A percentile compares a stretch with the other conserved stretches of the same genome.
phyloP scores from a whole-genome alignment of 92 coral and sea anemone species.

The Porites divaricata region DNA sequence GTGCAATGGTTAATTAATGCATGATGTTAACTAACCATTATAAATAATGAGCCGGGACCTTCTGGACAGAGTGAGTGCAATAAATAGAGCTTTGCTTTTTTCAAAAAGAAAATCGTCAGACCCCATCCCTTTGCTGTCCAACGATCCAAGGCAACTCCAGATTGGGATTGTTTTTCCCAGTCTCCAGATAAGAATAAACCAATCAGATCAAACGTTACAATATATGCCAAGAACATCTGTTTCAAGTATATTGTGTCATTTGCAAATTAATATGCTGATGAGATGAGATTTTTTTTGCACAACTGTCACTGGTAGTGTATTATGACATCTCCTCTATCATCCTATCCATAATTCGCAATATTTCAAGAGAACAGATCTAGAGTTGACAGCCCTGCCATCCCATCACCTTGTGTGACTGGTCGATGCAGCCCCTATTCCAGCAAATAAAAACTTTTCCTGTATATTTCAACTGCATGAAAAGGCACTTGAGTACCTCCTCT shows the following conservation, averaged over 20 bases:
- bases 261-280: too few relatives aligned
- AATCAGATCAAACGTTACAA: too few relatives aligned
- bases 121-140: background rate
- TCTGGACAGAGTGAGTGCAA: conserved; percentile 22
- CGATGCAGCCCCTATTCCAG: too few relatives aligned
- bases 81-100: background rate
- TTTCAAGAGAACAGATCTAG: too few relatives aligned
- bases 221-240: background rate
- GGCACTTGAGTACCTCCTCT: too few relatives aligned
- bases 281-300: background rate
- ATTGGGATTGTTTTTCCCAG: background rate
- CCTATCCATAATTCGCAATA: too few relatives aligned
- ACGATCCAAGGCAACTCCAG: background rate
- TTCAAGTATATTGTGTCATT: too few relatives aligned
- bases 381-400: too few relatives aligned
- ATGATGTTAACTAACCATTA: conserved; percentile 15
- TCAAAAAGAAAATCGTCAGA: background rate
- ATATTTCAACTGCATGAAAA: too few relatives aligned
- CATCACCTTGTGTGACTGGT: too few relatives aligned
- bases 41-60: conserved; percentile 6
- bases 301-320: background rate
- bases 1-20: background rate
- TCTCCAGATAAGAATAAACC: conserved; percentile 8
- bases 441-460: too few relatives aligned
- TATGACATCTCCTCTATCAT: too few relatives aligned